A percentile compares a stretch with the other conserved stretches of the same genome.
Evolutionary conservation across 1,140 invertebrate genomes (phyloP).

Genomic region (Drosophila funebris): DNA sequence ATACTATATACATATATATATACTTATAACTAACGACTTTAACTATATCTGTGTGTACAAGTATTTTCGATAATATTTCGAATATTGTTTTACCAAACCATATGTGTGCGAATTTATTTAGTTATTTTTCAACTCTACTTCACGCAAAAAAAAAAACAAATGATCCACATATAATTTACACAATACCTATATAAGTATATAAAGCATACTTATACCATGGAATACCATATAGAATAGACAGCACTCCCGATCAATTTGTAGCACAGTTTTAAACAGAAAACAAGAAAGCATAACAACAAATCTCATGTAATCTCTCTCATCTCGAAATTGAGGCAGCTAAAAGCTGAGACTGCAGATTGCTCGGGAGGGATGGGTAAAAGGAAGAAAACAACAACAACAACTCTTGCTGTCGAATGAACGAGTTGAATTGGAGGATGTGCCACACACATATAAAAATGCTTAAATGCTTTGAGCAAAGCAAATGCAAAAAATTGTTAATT

Average conservation of each 20-base stretch:
- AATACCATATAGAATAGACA: not conserved
- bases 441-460: constrained; percentile 33
- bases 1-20: constrained; percentile 47
- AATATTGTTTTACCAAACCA: constrained; percentile 75
- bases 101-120: constrained; percentile 57
- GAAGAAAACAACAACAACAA: too few species aligned
- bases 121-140: constrained; percentile 29
- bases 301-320: not conserved
- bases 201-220: not conserved
- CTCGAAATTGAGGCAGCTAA: constrained; percentile 47
- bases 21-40: constrained; percentile 40
- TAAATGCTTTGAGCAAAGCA: constrained; percentile 4
- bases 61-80: constrained; percentile 32
- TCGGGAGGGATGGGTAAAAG: not conserved
- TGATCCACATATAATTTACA: constrained; percentile 4
- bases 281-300: not conserved
- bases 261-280: constrained; percentile 15
- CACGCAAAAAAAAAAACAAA: too few species aligned
- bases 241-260: constrained; percentile 25
- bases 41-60: constrained; percentile 45
- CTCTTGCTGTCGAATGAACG: constrained; percentile 1
- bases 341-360: constrained; percentile 13
- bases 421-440: constrained; percentile 51
- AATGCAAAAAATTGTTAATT: constrained; percentile 22
- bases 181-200: not conserved